A percentile compares a stretch with the other conserved stretches of the same genome.
Conservation (phyloP, 2,888 invertebrate species). For the Campoplex nolae region DNA sequence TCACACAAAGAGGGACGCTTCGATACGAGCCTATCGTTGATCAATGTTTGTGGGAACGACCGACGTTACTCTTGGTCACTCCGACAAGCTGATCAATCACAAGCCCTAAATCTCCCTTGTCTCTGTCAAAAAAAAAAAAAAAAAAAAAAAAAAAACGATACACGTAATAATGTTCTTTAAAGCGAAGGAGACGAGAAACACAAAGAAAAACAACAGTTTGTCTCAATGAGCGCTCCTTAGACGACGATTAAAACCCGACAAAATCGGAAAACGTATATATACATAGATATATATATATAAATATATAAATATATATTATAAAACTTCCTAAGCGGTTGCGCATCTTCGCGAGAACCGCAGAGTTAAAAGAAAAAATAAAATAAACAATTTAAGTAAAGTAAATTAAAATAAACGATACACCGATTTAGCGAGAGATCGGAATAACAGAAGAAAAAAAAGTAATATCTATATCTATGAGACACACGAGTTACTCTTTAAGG, state of each 20-base stretch:
- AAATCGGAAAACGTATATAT: constrained; percentile 36
- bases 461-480: constrained; percentile 74
- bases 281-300: constrained; percentile 49
- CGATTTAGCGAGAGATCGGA: constrained; percentile 47
- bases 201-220: constrained; percentile 38
- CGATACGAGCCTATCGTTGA: constrained; percentile 73
- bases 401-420: constrained; percentile 20
- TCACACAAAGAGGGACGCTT: constrained; percentile 57
- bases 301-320: constrained; percentile 41
- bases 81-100: constrained; percentile 83
- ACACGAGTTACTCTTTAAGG: constrained; percentile 82
- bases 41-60: constrained; percentile 83
- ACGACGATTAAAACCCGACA: constrained; percentile 47
- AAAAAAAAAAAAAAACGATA: neutral
- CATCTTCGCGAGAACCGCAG: constrained; percentile 44
- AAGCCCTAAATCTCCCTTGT: constrained; percentile 70
- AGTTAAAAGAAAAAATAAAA: constrained; percentile 16
- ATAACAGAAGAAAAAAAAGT: constrained; percentile 61
- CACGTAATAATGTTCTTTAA: constrained; percentile 27
- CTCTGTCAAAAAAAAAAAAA: constrained; percentile 40
- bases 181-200: constrained; percentile 44
- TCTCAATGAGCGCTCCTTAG: constrained; percentile 60
- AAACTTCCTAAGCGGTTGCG: constrained; percentile 63
- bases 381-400: neutral
- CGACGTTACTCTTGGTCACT: constrained; percentile 84